Evolutionary conservation across 2,797 vertebrate genomes (phyloP).

Genomic region (Remorina albescens): DNA sequence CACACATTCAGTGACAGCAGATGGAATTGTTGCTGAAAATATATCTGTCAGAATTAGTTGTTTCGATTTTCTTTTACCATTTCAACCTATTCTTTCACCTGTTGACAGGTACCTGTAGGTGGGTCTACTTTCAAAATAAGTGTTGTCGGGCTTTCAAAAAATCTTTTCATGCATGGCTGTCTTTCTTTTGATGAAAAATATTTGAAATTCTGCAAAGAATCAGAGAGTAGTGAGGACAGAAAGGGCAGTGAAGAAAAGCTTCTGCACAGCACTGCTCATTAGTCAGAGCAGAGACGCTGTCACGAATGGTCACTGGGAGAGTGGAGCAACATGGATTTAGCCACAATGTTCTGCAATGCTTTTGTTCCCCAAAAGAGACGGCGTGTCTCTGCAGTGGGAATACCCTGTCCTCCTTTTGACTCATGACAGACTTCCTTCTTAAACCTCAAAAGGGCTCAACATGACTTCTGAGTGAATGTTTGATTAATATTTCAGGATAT

Average conservation of each 20-base stretch:
- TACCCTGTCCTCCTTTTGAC: background rate
- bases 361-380: constrained; percentile 43
- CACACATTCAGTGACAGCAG: too few species aligned
- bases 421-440: constrained; percentile 1
- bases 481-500: constrained; percentile 22
- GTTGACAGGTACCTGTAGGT: background rate
- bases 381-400: constrained; percentile 1
- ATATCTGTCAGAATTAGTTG: background rate
- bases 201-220: background rate
- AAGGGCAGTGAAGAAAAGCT: constrained; percentile 38
- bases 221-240: background rate
- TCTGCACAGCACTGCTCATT: constrained; percentile 37
- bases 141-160: background rate
- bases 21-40: background rate
- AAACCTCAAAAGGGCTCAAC: background rate
- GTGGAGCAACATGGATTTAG: constrained; percentile 16
- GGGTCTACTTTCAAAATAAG: constrained; percentile 18
- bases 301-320: constrained; percentile 35
- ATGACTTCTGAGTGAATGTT: constrained; percentile 19
- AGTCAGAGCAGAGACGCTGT: constrained; percentile 42
- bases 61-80: background rate
- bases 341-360: constrained; percentile 41
- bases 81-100: background rate
- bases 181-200: background rate
- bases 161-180: background rate